phyloP scores from a whole-genome alignment of 1,140 invertebrate genomes.

The Eupeodes corollae region DNA sequence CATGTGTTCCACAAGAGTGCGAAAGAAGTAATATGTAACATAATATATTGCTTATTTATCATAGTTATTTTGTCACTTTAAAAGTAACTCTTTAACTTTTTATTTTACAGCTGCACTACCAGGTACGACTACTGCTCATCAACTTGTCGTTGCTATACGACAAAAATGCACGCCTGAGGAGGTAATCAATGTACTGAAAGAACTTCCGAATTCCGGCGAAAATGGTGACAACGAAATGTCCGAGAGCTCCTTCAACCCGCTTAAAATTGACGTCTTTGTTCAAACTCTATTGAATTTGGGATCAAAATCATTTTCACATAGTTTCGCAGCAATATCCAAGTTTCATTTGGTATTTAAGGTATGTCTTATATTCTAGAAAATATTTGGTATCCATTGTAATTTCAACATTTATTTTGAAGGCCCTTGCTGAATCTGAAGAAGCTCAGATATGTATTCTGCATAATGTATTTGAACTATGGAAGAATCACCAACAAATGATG shows the following conservation, averaged over 20 bases:
- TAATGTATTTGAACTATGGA: constrained; percentile 91
- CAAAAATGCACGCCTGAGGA: constrained; percentile 84
- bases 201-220: constrained; percentile 68
- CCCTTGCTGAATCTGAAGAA: constrained; percentile 84
- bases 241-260: constrained; percentile 63
- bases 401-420: constrained; percentile 39
- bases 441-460: constrained; percentile 89
- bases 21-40: too few relatives aligned
- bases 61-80: neutral
- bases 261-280: constrained; percentile 95
- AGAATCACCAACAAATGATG: constrained; percentile 93
- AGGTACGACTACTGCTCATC: constrained; percentile 71
- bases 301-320: constrained; percentile 95
- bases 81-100: constrained; percentile 8
- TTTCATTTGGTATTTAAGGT: constrained; percentile 91
- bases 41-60: too few relatives aligned
- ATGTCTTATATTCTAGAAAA: constrained; percentile 6
- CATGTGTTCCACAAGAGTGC: too few relatives aligned
- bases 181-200: constrained; percentile 76
- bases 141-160: constrained; percentile 73
- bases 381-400: neutral
- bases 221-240: constrained; percentile 53
- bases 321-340: constrained; percentile 94
- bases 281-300: constrained; percentile 87
- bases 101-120: constrained; percentile 56